Evolutionary conservation across 1,140 invertebrate species (phyloP).

Genomic region (Coenobita brevimanus): DNA sequence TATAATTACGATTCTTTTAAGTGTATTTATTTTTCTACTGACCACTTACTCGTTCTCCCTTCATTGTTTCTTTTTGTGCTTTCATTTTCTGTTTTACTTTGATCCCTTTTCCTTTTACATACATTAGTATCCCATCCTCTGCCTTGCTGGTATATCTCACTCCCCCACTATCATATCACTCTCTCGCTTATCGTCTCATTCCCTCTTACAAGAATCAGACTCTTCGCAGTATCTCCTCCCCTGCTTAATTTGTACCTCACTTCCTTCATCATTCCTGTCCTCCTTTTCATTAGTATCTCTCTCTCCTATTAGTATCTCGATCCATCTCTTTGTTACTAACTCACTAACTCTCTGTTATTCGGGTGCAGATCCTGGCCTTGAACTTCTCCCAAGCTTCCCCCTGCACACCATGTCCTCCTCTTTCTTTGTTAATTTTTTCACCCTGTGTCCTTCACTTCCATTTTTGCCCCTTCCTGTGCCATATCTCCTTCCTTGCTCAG

Average conservation of each 20-base stretch:
- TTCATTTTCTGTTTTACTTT: no score
- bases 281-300: not conserved
- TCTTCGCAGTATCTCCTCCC: not conserved
- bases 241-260: not conserved
- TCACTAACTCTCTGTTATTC: not conserved
- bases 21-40: no score
- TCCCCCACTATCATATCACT: not conserved
- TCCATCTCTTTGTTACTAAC: not conserved
- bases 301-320: not conserved
- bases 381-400: conserved; percentile 3
- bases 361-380: not conserved
- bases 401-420: not conserved
- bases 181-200: not conserved
- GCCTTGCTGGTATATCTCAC: no score
- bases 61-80: no score
- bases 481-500: not conserved
- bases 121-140: no score
- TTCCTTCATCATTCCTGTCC: not conserved
- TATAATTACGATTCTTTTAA: no score
- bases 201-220: not conserved
- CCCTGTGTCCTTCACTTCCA: not conserved
- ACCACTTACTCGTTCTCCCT: no score
- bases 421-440: not conserved
- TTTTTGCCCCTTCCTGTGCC: not conserved
- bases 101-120: no score